Evolutionary conservation across 2,888 invertebrate genomes (phyloP), one percentile per base, ranked within the genome.

Genomic region (Malthinus flaveolus): DNA sequence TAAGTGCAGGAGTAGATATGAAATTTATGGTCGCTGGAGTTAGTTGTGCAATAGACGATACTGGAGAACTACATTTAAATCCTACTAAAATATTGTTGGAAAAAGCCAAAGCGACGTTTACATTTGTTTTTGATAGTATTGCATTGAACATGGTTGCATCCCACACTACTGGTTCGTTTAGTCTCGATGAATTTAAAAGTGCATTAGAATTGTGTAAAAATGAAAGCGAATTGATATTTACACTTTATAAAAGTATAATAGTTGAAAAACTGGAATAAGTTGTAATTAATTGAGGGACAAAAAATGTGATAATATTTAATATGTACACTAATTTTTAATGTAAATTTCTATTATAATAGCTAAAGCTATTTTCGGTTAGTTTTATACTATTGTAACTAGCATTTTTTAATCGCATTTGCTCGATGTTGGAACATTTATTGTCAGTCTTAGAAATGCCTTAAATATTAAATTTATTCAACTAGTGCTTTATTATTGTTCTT

Each of bases 1-100:
- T 96, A 1, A 89, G 93, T 79, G 86, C 93, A 0, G 91, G 93
- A 15, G 79, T 95, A n/a, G 84, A 90, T 9, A 88, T 96, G 89
- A 88, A 88, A 64, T 90, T 85, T 73, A 84, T 90, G 32, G 85
- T 94, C 71, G 94, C 91, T 5, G 91, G 91, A 0, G 87, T 93
- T 1, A 83, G 85, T 51, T 92, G 92, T 73, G 86, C 86, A 52
- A 81, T 94, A 6, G 84, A 85, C 61, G 81, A 81, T 7, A 75
- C 83, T 7, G 92, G 2, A 78, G 75, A 68, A 73, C 73, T 72
- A 81, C 73, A 68, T 81, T 73, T 77, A 74, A 70, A 79, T 79
- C 76, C 65, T 56, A 67, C 68, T 7, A 69, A 69, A 37, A 50
- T 68, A 9, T 75, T 80, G 51, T 77, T 82, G 8, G 80, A 84